phyloP scores from a whole-genome alignment of 1,140 invertebrate genomes.

The Andrena cerasifolii region DNA sequence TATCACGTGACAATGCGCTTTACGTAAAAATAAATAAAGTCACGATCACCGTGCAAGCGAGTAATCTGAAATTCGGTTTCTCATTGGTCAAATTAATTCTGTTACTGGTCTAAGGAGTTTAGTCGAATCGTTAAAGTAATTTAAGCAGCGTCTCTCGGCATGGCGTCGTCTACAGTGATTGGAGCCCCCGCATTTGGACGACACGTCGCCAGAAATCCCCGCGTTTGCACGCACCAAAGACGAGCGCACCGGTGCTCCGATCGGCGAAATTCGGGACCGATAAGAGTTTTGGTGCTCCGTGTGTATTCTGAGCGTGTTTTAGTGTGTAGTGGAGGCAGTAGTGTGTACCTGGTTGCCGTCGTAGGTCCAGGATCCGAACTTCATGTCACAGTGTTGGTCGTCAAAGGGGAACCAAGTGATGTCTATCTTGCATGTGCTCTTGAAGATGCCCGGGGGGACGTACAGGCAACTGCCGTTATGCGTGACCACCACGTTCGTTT shows the following conservation, averaged over 20 bases:
- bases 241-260: neutral
- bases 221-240: neutral
- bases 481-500: slow-evolving; percentile 98
- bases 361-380: slow-evolving; percentile 98
- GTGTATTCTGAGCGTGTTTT: slow-evolving; percentile 67
- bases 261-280: slow-evolving; percentile 13
- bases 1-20: too few species aligned
- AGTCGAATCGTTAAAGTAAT: neutral
- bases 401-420: slow-evolving; percentile 99
- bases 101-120: too few species aligned
- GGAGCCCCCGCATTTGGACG: neutral
- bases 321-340: slow-evolving; percentile 75
- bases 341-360: slow-evolving; percentile 93
- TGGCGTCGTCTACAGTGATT: neutral
- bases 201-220: neutral
- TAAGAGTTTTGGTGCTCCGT: slow-evolving; percentile 54
- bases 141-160: neutral
- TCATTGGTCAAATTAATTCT: too few species aligned
- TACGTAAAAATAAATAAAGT: too few species aligned
- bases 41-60: too few species aligned
- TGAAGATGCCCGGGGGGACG: slow-evolving; percentile 99
- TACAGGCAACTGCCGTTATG: slow-evolving; percentile 97
- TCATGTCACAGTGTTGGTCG: slow-evolving; percentile 98
- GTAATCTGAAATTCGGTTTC: too few species aligned
- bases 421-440: slow-evolving; percentile 99